Conservation (phyloP, 2,113 vertebrate species). For the Puffinus mauretanicus region DNA sequence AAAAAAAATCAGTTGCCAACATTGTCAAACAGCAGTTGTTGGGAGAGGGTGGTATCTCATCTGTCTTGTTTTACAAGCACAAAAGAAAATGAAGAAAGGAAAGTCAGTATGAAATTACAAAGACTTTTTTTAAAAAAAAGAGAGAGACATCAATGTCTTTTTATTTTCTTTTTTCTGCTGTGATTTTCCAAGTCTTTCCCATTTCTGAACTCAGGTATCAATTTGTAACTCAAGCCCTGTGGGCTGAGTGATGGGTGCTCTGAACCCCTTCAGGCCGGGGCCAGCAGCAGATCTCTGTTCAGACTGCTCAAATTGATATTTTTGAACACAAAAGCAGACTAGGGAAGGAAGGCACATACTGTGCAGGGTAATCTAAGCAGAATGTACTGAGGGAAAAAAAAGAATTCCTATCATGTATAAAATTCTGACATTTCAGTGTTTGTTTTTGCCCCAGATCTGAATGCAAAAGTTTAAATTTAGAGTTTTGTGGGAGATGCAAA, state of each 20-base stretch:
- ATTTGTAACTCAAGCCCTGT: background rate
- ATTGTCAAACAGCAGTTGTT: background rate
- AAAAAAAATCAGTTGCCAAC: background rate
- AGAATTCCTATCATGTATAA: background rate
- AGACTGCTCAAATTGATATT: background rate
- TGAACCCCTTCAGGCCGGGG: background rate
- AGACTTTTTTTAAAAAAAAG: background rate
- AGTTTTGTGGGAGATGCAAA: constrained; percentile 44
- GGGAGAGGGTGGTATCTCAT: background rate
- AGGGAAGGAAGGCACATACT: background rate
- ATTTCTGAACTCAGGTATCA: constrained; percentile 4
- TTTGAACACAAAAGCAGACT: constrained; percentile 12
- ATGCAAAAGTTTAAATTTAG: constrained; percentile 45
- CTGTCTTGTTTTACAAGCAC: background rate
- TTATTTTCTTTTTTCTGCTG: background rate
- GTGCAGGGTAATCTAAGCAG: background rate
- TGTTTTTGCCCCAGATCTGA: constrained; percentile 38
- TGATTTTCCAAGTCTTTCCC: background rate
- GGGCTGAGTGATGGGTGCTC: background rate
- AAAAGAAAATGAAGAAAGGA: background rate
- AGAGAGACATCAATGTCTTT: background rate
- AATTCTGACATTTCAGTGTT: constrained; percentile 40
- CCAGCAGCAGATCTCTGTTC: background rate
- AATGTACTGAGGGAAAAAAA: background rate
- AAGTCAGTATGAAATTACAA: background rate